Base-by-base conservation (phyloP, 2,888 invertebrate genomes). In the Steinernema scapterisci region DNA sequence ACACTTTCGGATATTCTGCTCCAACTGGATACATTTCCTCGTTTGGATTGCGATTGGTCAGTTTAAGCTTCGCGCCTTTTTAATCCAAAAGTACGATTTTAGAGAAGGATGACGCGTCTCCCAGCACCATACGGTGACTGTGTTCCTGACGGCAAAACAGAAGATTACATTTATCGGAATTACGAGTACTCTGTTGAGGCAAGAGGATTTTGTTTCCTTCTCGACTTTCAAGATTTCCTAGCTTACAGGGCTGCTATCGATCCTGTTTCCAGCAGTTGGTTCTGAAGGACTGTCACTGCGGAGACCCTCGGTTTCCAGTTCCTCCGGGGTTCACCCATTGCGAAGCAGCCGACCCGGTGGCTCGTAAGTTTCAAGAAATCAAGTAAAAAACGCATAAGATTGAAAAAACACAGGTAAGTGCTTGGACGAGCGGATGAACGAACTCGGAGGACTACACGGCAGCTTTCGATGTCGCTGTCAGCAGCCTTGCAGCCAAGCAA, bases 91-190 rank as follows among this genome's bases (percentile, higher is more conserved):
- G 75, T 76, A n/a, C n/a, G n/a, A n/a, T n/a, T n/a, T 31, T 52
- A 77, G 77, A 38, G 77, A 71, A 25, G 71, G 70, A 79, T 79
- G 79, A 78, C 82, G 7, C 82, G 86, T 52, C 75, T 86, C 13
- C 82, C 85, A 1, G 82, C 83, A 0, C 86, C 86, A 0, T 86
- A 85, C 75, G 86, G 86, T 52, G 85, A 86, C 75, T 86, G 86
- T 78, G 78, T 83, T 7, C 80, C 80, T 16, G 82, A 85, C 73
- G 85, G 83, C 0, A 82, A 80, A 73, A 81, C 84, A 6, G 77
- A 81, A 0, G 77, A 81, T n/a, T 86, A 86, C 75, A 84, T 86
- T 56, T 86, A 86, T 56, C 71, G 74, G 9, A 80, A 83, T 23
- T 83, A 84, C 74, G 81, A 80, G 52, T 86, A 86, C 75, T 83